phyloP scores from a whole-genome alignment of 2,888 invertebrate species.

The Neuroscelio doddi region DNA sequence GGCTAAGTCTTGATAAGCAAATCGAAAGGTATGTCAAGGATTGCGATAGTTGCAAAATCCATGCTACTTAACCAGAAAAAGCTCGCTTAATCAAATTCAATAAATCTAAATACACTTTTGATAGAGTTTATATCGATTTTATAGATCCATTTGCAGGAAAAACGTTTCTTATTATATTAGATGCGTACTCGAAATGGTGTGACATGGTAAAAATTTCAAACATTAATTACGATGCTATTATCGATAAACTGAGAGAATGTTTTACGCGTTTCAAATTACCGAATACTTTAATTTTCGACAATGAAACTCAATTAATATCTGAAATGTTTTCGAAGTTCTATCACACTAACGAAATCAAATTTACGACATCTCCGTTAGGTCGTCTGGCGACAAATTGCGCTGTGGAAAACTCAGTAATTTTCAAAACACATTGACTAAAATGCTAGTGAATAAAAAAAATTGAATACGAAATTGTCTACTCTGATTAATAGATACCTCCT shows the following conservation, averaged over 20 bases:
- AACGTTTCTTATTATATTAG: conserved; percentile 45
- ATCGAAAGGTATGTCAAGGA: conserved; percentile 29
- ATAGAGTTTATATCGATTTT: conserved; percentile 46
- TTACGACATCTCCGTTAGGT: conserved; percentile 26
- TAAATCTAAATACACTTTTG: conserved; percentile 37
- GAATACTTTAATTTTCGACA: conserved; percentile 32
- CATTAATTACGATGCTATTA: conserved; percentile 26
- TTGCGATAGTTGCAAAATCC: conserved; percentile 39
- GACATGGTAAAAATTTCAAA: conserved; percentile 44
- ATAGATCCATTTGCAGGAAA: conserved; percentile 40
- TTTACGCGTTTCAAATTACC: conserved; percentile 41
- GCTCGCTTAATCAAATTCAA: conserved; percentile 37
- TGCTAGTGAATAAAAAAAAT: conserved; percentile 11
- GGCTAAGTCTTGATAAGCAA: conserved; percentile 50
- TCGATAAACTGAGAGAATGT: conserved; percentile 36
- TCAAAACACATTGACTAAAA: conserved; percentile 27
- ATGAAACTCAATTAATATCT: conserved; percentile 34
- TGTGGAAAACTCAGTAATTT: conserved; percentile 39
- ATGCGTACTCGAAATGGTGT: conserved; percentile 48
- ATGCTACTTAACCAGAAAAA: conserved; percentile 38
- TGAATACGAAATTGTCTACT: neutral
- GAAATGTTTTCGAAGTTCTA: conserved; percentile 21
- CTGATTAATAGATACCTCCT: conserved; percentile 22
- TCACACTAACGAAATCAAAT: conserved; percentile 19
- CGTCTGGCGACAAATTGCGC: conserved; percentile 33